Evolutionary conservation across 2,888 invertebrate genomes (phyloP).

Genomic region (Catocala nupta): DNA sequence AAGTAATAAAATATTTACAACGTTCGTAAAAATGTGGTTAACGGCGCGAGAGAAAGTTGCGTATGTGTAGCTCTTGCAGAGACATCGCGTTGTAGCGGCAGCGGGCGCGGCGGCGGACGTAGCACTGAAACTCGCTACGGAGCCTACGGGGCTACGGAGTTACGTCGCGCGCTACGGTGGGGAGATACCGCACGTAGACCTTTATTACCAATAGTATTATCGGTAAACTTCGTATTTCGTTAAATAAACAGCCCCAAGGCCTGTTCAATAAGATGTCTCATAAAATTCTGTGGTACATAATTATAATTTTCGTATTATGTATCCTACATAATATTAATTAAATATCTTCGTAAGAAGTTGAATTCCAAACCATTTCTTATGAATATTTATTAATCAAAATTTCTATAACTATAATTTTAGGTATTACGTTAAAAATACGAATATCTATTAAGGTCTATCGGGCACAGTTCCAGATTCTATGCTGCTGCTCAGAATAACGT

Average conservation of each 20-base stretch:
- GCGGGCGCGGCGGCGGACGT: constrained; percentile 69
- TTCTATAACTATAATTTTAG: too few relatives aligned
- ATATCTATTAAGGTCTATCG: too few relatives aligned
- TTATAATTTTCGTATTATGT: too few relatives aligned
- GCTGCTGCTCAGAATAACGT: too few relatives aligned
- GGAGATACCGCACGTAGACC: constrained; percentile 30
- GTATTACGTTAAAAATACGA: too few relatives aligned
- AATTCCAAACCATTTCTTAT: too few relatives aligned
- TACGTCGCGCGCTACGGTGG: constrained; percentile 53
- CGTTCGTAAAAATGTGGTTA: constrained; percentile 73
- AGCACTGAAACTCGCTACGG: constrained; percentile 69
- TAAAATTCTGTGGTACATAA: neutral
- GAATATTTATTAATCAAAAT: too few relatives aligned
- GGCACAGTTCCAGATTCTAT: too few relatives aligned
- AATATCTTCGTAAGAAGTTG: too few relatives aligned
- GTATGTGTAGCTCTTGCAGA: constrained; percentile 49
- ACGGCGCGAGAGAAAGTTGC: constrained; percentile 71
- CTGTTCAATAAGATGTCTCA: constrained; percentile 5
- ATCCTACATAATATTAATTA: too few relatives aligned
- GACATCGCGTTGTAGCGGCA: constrained; percentile 65
- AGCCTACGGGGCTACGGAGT: constrained; percentile 56
- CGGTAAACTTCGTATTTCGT: constrained; percentile 44
- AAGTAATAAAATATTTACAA: constrained; percentile 63
- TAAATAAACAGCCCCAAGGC: constrained; percentile 23
- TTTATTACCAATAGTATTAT: constrained; percentile 38